Evolutionary conservation across 2,113 vertebrate species (phyloP).

Genomic region (Pygoscelis antarcticus): DNA sequence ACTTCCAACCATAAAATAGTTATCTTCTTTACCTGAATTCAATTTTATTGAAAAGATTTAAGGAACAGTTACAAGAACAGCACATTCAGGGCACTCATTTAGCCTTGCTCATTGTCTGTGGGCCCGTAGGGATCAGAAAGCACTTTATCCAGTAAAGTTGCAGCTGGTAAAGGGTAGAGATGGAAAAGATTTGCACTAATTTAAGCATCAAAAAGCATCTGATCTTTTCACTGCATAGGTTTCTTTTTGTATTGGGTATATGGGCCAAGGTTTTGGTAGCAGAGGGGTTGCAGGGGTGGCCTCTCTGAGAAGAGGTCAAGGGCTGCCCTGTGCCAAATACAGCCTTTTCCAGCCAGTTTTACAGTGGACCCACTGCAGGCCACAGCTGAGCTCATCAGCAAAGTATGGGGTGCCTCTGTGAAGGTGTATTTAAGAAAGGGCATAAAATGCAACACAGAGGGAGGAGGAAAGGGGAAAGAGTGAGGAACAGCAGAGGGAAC

Average conservation of each 20-base stretch:
- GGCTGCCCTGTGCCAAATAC: not conserved
- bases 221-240: accelerated
- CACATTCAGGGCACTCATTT: not conserved
- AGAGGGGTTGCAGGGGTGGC: not conserved
- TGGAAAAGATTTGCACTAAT: not conserved
- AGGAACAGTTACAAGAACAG: not conserved
- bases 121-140: not conserved
- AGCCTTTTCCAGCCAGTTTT: not conserved
- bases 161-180: not conserved
- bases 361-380: accelerated
- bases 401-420: not conserved
- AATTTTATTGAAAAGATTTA: not conserved
- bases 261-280: not conserved
- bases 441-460: not conserved
- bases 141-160: not conserved
- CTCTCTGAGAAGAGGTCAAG: not conserved
- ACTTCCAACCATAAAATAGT: not conserved
- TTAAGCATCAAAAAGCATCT: not conserved
- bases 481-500: too few species aligned
- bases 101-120: not conserved
- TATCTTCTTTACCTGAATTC: not conserved
- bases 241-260: not conserved
- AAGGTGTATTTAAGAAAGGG: not conserved
- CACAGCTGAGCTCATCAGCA: accelerated
- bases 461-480: too few species aligned